Conservation (phyloP, 2,888 invertebrate genomes). For the Lobophora halterata region DNA sequence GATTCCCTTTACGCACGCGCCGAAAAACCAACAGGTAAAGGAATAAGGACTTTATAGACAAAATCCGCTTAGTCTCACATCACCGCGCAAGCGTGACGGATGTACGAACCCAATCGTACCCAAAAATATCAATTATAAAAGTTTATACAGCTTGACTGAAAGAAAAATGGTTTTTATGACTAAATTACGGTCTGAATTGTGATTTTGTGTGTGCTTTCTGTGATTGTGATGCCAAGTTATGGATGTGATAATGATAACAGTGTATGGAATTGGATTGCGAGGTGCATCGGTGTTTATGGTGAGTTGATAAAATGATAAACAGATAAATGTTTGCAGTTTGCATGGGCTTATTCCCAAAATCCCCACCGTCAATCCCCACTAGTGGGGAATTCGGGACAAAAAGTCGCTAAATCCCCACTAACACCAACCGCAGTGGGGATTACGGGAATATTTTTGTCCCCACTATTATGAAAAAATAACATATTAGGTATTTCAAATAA, state of each 20-base stretch:
- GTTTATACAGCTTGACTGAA: constrained; percentile 32
- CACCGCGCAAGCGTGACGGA: constrained; percentile 58
- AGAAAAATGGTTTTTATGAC: constrained; percentile 24
- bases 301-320: constrained; percentile 32
- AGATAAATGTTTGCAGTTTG: background rate
- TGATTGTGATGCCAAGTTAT: constrained; percentile 69
- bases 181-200: constrained; percentile 17
- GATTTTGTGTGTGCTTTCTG: constrained; percentile 48
- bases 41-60: constrained; percentile 38
- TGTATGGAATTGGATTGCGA: constrained; percentile 70
- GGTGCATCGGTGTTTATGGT: constrained; percentile 63
- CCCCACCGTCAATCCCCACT: too few species aligned
- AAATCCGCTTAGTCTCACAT: constrained; percentile 59
- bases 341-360: too few species aligned
- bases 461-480: too few species aligned
- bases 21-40: constrained; percentile 56
- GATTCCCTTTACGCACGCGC: constrained; percentile 55
- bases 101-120: constrained; percentile 30
- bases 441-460: too few species aligned
- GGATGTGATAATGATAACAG: constrained; percentile 71
- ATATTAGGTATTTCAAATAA: too few species aligned
- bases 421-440: too few species aligned
- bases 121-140: constrained; percentile 36
- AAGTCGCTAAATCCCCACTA: too few species aligned
- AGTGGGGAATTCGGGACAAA: too few species aligned